Conservation (phyloP, 2,113 vertebrate genomes). For the Pungitius pungitius region DNA sequence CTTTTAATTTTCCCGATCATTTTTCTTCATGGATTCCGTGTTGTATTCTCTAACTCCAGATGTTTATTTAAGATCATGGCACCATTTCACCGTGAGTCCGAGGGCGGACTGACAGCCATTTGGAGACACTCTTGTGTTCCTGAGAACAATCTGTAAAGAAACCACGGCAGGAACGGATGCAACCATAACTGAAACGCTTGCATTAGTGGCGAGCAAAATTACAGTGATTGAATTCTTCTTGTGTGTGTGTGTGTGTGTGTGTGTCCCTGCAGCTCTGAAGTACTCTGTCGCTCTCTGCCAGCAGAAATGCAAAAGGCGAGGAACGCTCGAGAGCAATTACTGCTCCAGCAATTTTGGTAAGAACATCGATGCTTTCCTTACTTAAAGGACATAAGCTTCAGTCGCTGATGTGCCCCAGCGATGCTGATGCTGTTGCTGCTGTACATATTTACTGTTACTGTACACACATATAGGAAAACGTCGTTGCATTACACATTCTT, state of each 20-base stretch:
- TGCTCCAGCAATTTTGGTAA: conserved; percentile 98
- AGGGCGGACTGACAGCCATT: conserved; percentile 14
- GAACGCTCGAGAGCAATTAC: conserved; percentile 91
- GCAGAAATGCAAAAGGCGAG: conserved; percentile 90
- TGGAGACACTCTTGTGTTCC: conserved; percentile 20
- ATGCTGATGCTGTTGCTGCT: neutral
- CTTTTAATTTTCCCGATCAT: conserved; percentile 24
- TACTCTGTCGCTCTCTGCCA: conserved; percentile 91
- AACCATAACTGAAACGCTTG: conserved; percentile 21
- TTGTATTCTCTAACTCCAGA: conserved; percentile 37
- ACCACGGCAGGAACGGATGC: conserved; percentile 36
- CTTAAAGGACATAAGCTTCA: conserved; percentile 10
- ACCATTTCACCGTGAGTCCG: conserved; percentile 4
- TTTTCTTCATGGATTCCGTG: conserved; percentile 35
- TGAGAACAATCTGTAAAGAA: conserved; percentile 37
- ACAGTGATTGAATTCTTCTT: conserved; percentile 37
- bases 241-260: conserved; percentile 37
- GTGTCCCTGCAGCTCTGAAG: conserved; percentile 84
- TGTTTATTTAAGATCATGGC: conserved; percentile 27
- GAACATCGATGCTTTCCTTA: conserved; percentile 46
- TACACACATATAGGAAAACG: neutral
- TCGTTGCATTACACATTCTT: neutral
- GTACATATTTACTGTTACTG: conserved; percentile 7
- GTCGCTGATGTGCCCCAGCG: conserved; percentile 14
- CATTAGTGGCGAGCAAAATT: conserved; percentile 42